These are phyloP conservation scores for Phortica variegata DNA, from an alignment of 1,140 invertebrate genomes.

Conservation along the genomic window DNA sequence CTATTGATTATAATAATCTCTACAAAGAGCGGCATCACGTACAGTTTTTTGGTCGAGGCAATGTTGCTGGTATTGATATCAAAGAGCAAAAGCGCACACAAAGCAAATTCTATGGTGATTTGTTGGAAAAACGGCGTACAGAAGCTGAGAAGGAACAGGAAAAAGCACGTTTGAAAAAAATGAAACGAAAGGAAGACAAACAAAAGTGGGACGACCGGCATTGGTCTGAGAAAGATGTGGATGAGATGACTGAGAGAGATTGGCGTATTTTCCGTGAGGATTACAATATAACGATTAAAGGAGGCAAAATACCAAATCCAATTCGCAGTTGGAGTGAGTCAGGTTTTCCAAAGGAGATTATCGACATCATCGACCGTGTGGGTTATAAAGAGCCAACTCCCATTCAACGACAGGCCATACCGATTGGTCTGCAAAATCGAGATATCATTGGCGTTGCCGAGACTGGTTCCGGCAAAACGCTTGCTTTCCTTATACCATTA, in stretches of 20 bases:
- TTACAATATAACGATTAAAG: conserved; percentile 99
- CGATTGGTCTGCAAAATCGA: conserved; percentile 96
- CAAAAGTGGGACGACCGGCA: conserved; percentile 99
- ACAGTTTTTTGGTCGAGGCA: conserved; percentile 97
- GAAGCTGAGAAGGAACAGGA: conserved; percentile 98
- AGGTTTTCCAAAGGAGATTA: conserved; percentile 85
- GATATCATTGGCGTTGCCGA: conserved; percentile 99
- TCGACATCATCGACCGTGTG: conserved; percentile 93
- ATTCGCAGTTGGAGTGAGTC: conserved; percentile 95
- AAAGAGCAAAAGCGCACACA: conserved; percentile 97
- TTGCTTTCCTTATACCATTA: conserved; percentile 97
- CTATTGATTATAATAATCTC: conserved; percentile 94
- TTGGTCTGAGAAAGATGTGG: conserved; percentile 92
- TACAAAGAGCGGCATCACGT: conserved; percentile 96
- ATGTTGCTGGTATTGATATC: conserved; percentile 95
- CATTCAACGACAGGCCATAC: conserved; percentile 98
- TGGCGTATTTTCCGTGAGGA: conserved; percentile 99
- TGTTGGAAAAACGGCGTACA: conserved; percentile 92
- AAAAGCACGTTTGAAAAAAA: conserved; percentile 88
- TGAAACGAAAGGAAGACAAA: conserved; percentile 95
- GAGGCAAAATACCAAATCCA: conserved; percentile 95
- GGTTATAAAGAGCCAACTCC: conserved; percentile 98
- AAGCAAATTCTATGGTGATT: conserved; percentile 96
- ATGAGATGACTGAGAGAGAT: conserved; percentile 98
- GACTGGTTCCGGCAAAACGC: conserved; percentile 97